phyloP scores from a whole-genome alignment of 2,797 vertebrate species.

The Gambelia wislizenii region DNA sequence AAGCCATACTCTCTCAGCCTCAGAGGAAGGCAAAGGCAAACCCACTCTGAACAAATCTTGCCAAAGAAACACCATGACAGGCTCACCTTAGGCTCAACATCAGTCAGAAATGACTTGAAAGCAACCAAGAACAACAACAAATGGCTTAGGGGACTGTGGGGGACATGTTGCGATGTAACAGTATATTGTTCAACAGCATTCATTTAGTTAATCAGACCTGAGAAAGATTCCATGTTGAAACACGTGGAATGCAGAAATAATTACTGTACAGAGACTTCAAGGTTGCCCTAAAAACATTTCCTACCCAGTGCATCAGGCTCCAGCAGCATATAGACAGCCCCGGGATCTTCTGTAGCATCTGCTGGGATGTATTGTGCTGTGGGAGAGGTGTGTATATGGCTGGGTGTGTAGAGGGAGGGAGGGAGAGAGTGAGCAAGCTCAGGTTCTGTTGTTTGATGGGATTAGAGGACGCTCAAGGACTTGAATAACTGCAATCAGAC shows the following conservation, averaged over 20 bases:
- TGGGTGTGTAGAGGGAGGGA: neutral
- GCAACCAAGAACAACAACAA: too few relatives aligned
- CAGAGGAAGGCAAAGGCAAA: too few relatives aligned
- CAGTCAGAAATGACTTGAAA: too few relatives aligned
- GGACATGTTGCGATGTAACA: neutral
- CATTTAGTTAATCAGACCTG: neutral
- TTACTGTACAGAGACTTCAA: neutral
- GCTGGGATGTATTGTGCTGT: neutral
- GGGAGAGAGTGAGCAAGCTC: neutral
- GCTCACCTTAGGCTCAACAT: too few relatives aligned
- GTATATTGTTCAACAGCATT: neutral
- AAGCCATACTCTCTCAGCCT: too few relatives aligned
- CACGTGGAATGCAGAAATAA: neutral
- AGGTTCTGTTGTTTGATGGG: conserved; percentile 9
- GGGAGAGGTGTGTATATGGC: neutral
- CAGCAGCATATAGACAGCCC: neutral
- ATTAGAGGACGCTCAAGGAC: conserved; percentile 45
- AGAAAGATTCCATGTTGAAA: neutral
- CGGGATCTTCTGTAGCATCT: neutral
- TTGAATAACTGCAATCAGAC: conserved; percentile 3
- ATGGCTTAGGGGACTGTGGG: too few relatives aligned
- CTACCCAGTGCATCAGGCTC: too few relatives aligned
- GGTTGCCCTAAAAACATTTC: neutral
- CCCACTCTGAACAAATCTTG: too few relatives aligned
- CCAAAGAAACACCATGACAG: too few relatives aligned